Evolutionary conservation across 2,888 invertebrate species (phyloP), one percentile per base, ranked within the genome.

Genomic region (Pollenia griseotomentosa): DNA sequence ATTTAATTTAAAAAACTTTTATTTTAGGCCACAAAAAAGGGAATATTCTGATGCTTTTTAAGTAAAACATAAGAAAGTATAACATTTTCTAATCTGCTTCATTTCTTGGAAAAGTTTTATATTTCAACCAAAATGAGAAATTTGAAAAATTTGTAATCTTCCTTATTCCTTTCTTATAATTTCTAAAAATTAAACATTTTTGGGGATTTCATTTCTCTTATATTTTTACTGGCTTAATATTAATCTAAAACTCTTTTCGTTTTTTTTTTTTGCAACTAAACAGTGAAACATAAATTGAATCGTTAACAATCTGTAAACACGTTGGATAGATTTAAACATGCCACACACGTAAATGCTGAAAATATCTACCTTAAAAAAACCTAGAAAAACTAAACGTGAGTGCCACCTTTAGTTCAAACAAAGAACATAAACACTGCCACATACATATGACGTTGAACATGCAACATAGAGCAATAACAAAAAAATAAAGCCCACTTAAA

Each of bases 261-360:
- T 6, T 75, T 42, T 11, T 42, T 14, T 6, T 75, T 42, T 11
- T 42, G 10, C 53, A 65, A 44, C 23, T 42, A 40, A n/a, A 23
- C 14, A 65, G 44, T 33, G 23, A 8, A 65, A 44, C 80, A 83
- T 75, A 80, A 70, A 86, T 86, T 86, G 80, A 86, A 83, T 55
- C 86, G 77, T 86, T 83, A 83, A 86, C 83, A 86, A 86, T 73
- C 83, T 77, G 51, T 61, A 77, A 83, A 80, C 71, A 80, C 42
- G 71, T 53, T 75, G 23, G 46, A 75, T 33, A 33, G 33, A 12
- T 57, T 83, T 61, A 40, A 46, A 55, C 23, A 86, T 75, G 70
- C 80, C 40, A n/a, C 9, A 48, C 86, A 86, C 86, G 86, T 86
- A 83, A 77, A 33, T 68, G 40, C 16, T n/a, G 55, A 46, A 75